Conservation (phyloP, 2,888 invertebrate species). For the Lasioglossum morio region DNA sequence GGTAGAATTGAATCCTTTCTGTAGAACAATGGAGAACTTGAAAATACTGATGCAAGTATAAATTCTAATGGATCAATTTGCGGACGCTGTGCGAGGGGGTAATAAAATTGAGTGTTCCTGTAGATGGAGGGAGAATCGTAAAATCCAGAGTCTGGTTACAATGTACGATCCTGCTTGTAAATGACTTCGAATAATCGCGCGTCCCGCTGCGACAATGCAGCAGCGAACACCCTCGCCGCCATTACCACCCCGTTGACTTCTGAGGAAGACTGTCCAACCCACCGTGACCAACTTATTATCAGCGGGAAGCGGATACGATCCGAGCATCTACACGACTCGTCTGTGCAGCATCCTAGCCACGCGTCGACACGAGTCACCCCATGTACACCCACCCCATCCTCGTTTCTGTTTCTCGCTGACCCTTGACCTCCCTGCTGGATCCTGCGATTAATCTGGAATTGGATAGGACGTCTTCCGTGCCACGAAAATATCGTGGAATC, state of each 20-base stretch:
- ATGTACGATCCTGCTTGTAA: not conserved
- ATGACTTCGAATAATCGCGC: not conserved
- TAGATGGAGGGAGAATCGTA: not conserved
- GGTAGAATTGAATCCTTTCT: too few species aligned
- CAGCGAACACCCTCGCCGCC: not conserved
- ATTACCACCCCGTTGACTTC: not conserved
- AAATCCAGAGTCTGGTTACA: not conserved
- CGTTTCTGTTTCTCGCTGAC: slow-evolving; percentile 47
- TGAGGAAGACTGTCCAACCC: not conserved
- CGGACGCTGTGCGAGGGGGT: not conserved
- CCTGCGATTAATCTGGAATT: slow-evolving; percentile 81
- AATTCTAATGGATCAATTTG: not conserved
- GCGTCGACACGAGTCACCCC: slow-evolving; percentile 45
- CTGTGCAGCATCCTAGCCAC: slow-evolving; percentile 23
- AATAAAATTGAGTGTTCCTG: not conserved
- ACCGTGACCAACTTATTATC: slow-evolving; percentile 35
- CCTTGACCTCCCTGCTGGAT: slow-evolving; percentile 67
- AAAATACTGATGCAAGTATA: not conserved
- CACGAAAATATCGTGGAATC: slow-evolving; percentile 36
- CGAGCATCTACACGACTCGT: slow-evolving; percentile 14
- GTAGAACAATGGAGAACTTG: not conserved
- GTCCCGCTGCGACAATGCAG: not conserved
- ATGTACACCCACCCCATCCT: slow-evolving; percentile 16
- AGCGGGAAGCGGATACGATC: slow-evolving; percentile 11
- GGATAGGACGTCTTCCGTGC: slow-evolving; percentile 71